Evolutionary conservation across 1,140 invertebrate species (phyloP).

Genomic region (Campodea augens): DNA sequence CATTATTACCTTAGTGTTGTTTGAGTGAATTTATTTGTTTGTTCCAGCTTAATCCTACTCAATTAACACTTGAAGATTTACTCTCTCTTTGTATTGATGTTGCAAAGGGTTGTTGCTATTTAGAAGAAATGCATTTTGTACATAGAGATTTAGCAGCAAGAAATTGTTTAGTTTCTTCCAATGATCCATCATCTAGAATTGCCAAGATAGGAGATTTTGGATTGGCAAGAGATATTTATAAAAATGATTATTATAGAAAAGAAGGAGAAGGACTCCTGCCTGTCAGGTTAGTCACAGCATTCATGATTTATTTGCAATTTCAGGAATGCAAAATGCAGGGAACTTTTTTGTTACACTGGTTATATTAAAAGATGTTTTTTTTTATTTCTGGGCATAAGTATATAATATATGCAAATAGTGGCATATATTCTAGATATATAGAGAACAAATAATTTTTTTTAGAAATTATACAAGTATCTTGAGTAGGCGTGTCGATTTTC

Average conservation of each 20-base stretch:
- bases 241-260: constrained; percentile 91
- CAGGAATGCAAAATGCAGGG: no score
- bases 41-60: constrained; percentile 1
- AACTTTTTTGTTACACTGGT: no score
- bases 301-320: constrained; percentile 4
- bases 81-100: constrained; percentile 87
- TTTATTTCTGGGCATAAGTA: no score
- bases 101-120: constrained; percentile 73
- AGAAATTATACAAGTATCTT: no score
- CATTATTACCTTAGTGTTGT: no score
- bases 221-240: constrained; percentile 81
- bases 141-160: constrained; percentile 87
- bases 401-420: no score
- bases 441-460: no score
- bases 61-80: constrained; percentile 57
- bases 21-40: no score
- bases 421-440: no score
- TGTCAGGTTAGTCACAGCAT: constrained; percentile 23
- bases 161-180: constrained; percentile 73
- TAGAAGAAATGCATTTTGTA: constrained; percentile 89
- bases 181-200: constrained; percentile 42
- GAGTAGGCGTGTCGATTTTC: no score
- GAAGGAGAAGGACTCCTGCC: constrained; percentile 56
- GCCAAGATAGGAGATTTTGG: constrained; percentile 97
- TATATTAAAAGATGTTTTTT: no score